Evolutionary conservation across 1,140 invertebrate genomes (phyloP).

Genomic region (Bombus waltoni): DNA sequence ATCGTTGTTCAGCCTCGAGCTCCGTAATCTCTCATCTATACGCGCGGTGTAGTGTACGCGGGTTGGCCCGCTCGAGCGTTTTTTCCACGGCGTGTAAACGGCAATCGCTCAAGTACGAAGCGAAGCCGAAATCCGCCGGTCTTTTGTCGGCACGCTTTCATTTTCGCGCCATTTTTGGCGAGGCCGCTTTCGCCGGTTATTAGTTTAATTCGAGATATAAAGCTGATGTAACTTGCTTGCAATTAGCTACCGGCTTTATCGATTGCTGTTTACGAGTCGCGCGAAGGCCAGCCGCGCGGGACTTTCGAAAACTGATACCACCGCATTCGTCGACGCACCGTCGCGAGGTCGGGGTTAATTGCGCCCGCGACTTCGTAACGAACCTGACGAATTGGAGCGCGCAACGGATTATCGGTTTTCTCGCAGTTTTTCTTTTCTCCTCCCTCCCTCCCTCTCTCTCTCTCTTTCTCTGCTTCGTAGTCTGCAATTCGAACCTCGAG

Average conservation of each 20-base stretch:
- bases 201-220: constrained; percentile 75
- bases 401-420: background rate
- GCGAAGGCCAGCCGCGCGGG: constrained; percentile 54
- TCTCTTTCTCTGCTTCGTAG: background rate
- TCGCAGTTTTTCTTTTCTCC: background rate
- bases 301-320: constrained; percentile 45
- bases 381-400: constrained; percentile 1
- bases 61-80: background rate
- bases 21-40: constrained; percentile 23
- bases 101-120: constrained; percentile 40
- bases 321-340: background rate
- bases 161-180: constrained; percentile 77
- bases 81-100: background rate
- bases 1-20: background rate
- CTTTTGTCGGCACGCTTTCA: constrained; percentile 70
- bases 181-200: constrained; percentile 76
- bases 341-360: constrained; percentile 22
- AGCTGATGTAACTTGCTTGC: constrained; percentile 66
- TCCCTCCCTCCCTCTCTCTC: no score
- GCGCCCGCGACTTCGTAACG: background rate
- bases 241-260: constrained; percentile 71
- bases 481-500: background rate
- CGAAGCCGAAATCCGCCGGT: constrained; percentile 50
- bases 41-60: background rate
- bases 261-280: constrained; percentile 66